A percentile compares a stretch with the other conserved stretches of the same genome.
These are phyloP conservation scores for Trichomycterus rosablanca DNA, from an alignment of 2,113 vertebrate genomes.

Conservation along the genomic window DNA sequence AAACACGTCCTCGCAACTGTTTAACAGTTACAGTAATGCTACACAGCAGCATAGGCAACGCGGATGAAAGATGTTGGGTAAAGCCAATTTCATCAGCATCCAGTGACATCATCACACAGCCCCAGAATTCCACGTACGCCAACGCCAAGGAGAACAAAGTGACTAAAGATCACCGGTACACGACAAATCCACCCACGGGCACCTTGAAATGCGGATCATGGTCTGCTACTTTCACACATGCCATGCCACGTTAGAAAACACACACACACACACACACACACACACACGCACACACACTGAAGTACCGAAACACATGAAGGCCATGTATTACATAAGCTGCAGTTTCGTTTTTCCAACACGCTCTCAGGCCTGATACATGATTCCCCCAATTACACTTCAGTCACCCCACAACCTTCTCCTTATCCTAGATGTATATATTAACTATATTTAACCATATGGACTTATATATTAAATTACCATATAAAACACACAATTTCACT, in stretches of 20 bases:
- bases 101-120: background rate
- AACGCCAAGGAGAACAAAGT: background rate
- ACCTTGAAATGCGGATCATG: background rate
- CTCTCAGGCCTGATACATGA: conserved; percentile 3
- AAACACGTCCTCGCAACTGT: too few species aligned
- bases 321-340: conserved; percentile 49
- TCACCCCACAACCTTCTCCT: conserved; percentile 43
- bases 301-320: conserved; percentile 52
- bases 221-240: conserved; percentile 42
- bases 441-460: conserved; percentile 70
- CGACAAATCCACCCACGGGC: background rate
- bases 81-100: conserved; percentile 20
- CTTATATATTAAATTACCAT: conserved; percentile 73
- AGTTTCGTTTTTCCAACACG: conserved; percentile 8
- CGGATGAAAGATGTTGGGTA: background rate
- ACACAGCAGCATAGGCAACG: conserved; percentile 33
- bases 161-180: background rate
- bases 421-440: conserved; percentile 69
- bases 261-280: conserved; percentile 37
- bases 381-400: conserved; percentile 13
- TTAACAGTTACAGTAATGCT: conserved; percentile 41
- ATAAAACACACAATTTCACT: conserved; percentile 59
- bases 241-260: conserved; percentile 53
- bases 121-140: background rate
- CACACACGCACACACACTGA: conserved; percentile 53